Conservation (phyloP, 2,113 vertebrate genomes). For the Amazona guildingii region DNA sequence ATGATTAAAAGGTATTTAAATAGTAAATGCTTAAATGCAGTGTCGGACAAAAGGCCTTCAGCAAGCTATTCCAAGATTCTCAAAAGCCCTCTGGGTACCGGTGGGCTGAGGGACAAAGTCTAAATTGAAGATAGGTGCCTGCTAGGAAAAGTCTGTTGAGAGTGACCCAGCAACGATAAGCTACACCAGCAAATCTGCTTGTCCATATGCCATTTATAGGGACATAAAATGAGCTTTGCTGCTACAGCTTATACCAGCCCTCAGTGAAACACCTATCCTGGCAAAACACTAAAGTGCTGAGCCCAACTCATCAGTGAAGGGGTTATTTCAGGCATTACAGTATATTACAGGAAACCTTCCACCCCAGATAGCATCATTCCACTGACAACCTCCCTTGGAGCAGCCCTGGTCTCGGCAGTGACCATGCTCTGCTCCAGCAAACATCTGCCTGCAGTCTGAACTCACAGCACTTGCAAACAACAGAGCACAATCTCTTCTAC, state of each 20-base stretch:
- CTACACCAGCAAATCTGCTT: background rate
- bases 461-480: background rate
- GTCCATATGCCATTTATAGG: background rate
- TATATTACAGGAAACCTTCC: background rate
- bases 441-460: fast-evolving
- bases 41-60: slow-evolving; percentile 38
- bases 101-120: background rate
- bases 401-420: background rate
- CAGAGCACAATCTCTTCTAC: background rate
- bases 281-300: slow-evolving; percentile 26
- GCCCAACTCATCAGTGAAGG: background rate
- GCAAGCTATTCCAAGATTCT: background rate
- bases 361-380: fast-evolving
- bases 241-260: background rate
- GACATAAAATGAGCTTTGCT: slow-evolving; percentile 44
- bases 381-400: background rate
- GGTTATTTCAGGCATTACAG: background rate
- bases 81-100: background rate
- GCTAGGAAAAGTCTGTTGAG: background rate
- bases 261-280: background rate
- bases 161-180: background rate
- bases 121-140: background rate
- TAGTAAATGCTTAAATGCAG: slow-evolving; percentile 64
- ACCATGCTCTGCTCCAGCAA: background rate
- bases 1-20: slow-evolving; percentile 69